A percentile compares a stretch with the other conserved stretches of the same genome.
These are phyloP conservation scores for Hirundo rustica DNA, from an alignment of 2,797 vertebrate species.

Conservation along the genomic window DNA sequence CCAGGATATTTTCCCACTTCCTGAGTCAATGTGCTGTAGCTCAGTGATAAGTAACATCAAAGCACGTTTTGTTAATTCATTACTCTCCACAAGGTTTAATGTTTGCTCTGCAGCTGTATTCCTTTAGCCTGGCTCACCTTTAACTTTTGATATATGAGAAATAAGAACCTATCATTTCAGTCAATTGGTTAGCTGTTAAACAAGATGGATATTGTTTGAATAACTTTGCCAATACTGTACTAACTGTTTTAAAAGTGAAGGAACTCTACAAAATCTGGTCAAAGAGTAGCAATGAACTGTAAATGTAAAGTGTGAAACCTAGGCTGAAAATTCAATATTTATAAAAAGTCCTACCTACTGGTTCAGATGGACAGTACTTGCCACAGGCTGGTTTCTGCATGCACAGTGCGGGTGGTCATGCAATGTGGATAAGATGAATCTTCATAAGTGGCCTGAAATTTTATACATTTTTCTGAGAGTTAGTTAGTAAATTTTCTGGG, in stretches of 20 bases:
- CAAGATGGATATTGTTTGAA: not conserved
- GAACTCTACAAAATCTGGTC: not conserved
- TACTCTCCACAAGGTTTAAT: not conserved
- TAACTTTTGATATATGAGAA: not conserved
- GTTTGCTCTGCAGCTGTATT: not conserved
- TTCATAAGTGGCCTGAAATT: not conserved
- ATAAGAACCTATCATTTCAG: not conserved
- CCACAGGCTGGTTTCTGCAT: not conserved
- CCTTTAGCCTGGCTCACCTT: not conserved
- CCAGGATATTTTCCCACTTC: slow-evolving; percentile 13
- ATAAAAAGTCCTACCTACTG: not conserved
- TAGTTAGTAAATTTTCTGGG: not conserved
- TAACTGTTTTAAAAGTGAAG: not conserved
- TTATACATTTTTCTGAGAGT: not conserved
- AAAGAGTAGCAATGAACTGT: not conserved
- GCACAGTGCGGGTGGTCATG: not conserved
- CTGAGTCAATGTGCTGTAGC: slow-evolving; percentile 5
- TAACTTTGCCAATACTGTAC: not conserved
- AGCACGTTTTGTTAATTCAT: slow-evolving; percentile 9
- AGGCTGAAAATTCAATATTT: not conserved
- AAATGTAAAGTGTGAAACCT: not conserved
- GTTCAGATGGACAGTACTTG: not conserved
- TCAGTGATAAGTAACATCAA: slow-evolving; percentile 43
- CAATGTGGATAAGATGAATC: not conserved
- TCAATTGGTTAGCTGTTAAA: not conserved